Evolutionary conservation across 2,113 vertebrate genomes (phyloP), one percentile per base, ranked within the genome.

Genomic region (Lamprologus tigripictilis): DNA sequence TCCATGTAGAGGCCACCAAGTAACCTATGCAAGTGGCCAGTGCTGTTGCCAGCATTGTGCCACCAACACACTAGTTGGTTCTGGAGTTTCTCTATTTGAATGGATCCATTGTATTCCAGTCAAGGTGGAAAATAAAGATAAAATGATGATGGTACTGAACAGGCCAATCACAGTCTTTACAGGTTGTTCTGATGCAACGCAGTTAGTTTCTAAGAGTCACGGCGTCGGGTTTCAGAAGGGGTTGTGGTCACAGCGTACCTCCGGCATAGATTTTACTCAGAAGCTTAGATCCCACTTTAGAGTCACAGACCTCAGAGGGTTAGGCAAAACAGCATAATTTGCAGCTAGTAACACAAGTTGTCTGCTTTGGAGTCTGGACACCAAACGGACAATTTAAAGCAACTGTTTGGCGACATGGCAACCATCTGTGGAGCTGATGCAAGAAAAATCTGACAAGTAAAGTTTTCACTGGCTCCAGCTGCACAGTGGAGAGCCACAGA

Each of bases 131-230:
- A 71, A 71, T 45, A 5, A 42, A 45, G 68, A 45, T 9, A 23
- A 45, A 45, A 2, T 0, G 2, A 45, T 73, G 21, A 45, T 42
- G 40, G 8, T 23, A 45, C 68, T 1, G 37, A 73, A 73, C 21
- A 17, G 4, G 40, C 68, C 68, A 76, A 28, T 76, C 68, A 47
- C 8, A 76, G 14, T 76, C 23, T 28, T 47, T 28, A 45, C 40
- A 76, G 14, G 1, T 0, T 76, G 68, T 1, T 0, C 40, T 28
- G 21, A 47, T 47, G 23, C 0, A 0, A 47, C 4, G 0, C 23
- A 19, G 9, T 76, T 76, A 8, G 1, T 76, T 1, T 76, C n/a
- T 23, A 68, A 73, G 33, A 23, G 37, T 45, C 23, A 47, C 2
- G 21, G 9, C 2, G 0, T 47, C 1, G 1, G 4, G 23, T 76